Conservation (phyloP, 2,113 vertebrate species). For the Phasianus colchicus region DNA sequence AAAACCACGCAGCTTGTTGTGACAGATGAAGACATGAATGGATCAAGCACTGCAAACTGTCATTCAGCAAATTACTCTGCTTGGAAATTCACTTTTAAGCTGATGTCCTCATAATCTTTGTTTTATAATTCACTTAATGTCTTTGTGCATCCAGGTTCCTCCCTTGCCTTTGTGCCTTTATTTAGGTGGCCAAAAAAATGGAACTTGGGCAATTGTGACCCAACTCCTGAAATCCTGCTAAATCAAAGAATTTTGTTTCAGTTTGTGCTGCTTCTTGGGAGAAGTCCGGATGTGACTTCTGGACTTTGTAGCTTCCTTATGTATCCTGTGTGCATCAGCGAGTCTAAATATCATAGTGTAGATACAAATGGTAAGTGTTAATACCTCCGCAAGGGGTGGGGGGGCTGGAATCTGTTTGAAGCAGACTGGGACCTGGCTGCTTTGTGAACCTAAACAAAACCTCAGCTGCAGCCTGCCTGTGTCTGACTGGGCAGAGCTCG, state of each 20-base stretch:
- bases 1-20: fast-evolving
- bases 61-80: background rate
- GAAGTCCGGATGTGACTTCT: background rate
- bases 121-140: background rate
- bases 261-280: background rate
- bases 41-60: background rate
- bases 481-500: background rate
- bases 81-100: conserved; percentile 15
- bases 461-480: background rate
- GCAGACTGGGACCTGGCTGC: background rate
- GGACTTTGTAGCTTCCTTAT: background rate
- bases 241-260: background rate
- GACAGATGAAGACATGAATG: background rate
- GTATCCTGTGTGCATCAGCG: background rate
- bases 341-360: fast-evolving
- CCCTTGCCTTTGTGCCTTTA: background rate
- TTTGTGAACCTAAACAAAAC: background rate
- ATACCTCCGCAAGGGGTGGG: background rate
- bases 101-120: background rate
- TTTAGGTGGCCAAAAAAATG: background rate
- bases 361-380: background rate
- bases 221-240: background rate
- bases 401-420: background rate
- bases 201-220: background rate
- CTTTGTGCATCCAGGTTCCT: background rate